phyloP scores from a whole-genome alignment of 2,888 invertebrate species.

The Temnothorax ravouxi region DNA sequence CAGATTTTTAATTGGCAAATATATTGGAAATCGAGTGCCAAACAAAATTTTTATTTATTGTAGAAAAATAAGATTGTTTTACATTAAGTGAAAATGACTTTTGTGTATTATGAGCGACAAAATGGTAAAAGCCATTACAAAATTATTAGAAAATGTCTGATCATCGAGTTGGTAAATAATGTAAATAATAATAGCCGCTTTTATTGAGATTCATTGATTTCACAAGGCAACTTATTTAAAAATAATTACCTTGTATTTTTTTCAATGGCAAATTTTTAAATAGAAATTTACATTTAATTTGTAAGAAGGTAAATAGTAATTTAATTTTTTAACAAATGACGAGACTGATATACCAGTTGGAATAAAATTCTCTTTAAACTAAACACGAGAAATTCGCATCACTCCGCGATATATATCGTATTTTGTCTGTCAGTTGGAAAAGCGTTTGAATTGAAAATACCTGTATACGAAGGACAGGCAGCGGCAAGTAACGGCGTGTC shows the following conservation, averaged over 20 bases:
- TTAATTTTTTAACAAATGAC: background rate
- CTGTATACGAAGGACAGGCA: constrained; percentile 20
- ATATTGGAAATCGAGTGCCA: background rate
- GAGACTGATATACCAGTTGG: background rate
- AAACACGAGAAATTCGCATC: constrained; percentile 16
- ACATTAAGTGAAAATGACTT: background rate
- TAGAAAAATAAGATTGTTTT: background rate
- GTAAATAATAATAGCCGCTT: background rate
- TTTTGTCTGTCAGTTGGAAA: constrained; percentile 32
- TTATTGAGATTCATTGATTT: background rate
- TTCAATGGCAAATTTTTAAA: background rate
- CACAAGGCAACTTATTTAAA: background rate
- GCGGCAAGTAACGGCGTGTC: constrained; percentile 5
- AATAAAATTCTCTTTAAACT: background rate
- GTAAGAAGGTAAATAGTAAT: background rate
- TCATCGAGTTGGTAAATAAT: background rate
- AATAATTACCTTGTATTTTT: background rate
- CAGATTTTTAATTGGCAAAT: background rate
- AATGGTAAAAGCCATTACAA: background rate
- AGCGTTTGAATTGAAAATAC: constrained; percentile 41
- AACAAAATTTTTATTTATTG: background rate
- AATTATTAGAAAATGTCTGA: background rate
- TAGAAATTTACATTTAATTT: background rate
- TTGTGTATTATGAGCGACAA: background rate
- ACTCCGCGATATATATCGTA: constrained; percentile 15